Percentiles rank a stretch among this genome's conserved stretches.
phyloP scores from a whole-genome alignment of 2,888 invertebrate species.

The Caenorhabditis sinica region DNA sequence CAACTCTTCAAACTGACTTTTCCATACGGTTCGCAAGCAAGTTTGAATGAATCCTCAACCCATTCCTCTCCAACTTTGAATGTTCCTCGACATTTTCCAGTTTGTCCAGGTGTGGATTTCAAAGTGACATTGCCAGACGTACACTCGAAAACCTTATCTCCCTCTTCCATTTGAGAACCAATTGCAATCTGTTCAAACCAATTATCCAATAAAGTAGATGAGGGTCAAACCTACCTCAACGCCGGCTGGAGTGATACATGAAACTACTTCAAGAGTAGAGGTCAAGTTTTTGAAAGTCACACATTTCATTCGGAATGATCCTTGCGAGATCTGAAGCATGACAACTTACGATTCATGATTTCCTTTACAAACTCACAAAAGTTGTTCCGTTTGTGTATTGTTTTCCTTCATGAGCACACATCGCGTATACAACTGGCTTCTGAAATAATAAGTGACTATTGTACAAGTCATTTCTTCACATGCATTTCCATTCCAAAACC shows the following conservation, averaged over 20 bases:
- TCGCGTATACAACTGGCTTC: slow-evolving; percentile 39
- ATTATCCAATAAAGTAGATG: slow-evolving; percentile 21
- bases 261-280: slow-evolving; percentile 70
- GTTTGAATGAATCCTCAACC: slow-evolving; percentile 57
- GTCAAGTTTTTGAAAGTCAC: slow-evolving; percentile 69
- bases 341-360: background rate
- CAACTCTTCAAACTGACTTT: slow-evolving; percentile 42
- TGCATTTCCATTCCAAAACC: background rate
- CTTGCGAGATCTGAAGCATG: slow-evolving; percentile 69
- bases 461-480: background rate
- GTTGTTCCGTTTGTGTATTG: slow-evolving; percentile 48
- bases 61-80: slow-evolving; percentile 55
- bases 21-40: slow-evolving; percentile 55
- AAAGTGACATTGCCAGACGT: slow-evolving; percentile 52
- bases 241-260: slow-evolving; percentile 71
- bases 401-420: slow-evolving; percentile 56
- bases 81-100: slow-evolving; percentile 42
- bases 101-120: slow-evolving; percentile 45
- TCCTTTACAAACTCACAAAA: slow-evolving; percentile 50
- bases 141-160: slow-evolving; percentile 56
- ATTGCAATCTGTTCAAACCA: slow-evolving; percentile 53
- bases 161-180: slow-evolving; percentile 50
- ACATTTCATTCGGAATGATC: slow-evolving; percentile 74
- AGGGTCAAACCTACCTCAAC: slow-evolving; percentile 35
- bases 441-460: slow-evolving; percentile 33